Evolutionary conservation across 2,888 invertebrate genomes (phyloP).

Genomic region (Flabesymbios commensalis): DNA sequence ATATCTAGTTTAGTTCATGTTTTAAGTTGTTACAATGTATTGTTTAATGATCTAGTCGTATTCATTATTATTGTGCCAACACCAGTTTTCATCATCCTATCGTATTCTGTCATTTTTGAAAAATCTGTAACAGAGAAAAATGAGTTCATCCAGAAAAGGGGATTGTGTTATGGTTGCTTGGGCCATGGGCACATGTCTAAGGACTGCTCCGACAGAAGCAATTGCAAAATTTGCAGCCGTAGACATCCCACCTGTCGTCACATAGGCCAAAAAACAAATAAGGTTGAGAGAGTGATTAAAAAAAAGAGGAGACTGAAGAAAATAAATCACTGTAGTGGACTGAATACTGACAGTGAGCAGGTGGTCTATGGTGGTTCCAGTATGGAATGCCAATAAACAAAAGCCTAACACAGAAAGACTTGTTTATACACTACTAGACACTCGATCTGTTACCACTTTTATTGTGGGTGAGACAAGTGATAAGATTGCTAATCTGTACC

Average conservation of each 20-base stretch:
- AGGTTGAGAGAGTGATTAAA: no score
- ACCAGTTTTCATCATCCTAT: no score
- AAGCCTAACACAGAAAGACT: conserved; percentile 27
- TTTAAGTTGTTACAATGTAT: no score
- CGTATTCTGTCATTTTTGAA: no score
- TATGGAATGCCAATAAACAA: conserved; percentile 21
- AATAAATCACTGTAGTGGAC: background rate
- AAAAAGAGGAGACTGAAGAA: background rate
- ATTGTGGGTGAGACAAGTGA: conserved; percentile 20
- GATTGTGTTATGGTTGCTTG: conserved; percentile 38
- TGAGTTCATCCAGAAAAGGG: conserved; percentile 17
- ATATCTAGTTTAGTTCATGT: no score
- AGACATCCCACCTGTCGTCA: conserved; percentile 34
- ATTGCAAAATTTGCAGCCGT: conserved; percentile 25
- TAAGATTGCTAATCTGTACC: conserved; percentile 10
- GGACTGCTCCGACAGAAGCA: conserved; percentile 20
- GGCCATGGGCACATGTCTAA: conserved; percentile 29
- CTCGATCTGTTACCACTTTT: conserved; percentile 34
- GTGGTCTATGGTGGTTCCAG: conserved; percentile 33
- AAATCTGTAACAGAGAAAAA: background rate
- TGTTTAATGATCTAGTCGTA: no score
- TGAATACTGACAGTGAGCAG: background rate
- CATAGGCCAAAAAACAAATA: conserved; percentile 10
- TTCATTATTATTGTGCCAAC: no score
- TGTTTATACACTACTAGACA: conserved; percentile 36